phyloP scores from a whole-genome alignment of 2,113 vertebrate species.

The Phalacrocorax brasilianus region DNA sequence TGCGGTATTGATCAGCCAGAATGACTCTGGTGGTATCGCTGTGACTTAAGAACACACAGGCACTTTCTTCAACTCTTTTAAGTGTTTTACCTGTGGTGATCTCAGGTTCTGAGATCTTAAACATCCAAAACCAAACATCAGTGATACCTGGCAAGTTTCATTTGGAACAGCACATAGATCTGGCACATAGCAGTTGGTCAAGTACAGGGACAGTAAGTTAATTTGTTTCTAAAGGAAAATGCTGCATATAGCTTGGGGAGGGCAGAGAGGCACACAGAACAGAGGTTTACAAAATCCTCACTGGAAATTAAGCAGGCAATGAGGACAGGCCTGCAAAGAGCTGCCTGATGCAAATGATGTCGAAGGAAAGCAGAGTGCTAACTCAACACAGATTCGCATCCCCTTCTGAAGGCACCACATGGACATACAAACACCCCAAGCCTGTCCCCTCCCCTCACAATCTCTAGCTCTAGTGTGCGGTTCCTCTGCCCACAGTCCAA shows the following conservation, averaged over 20 bases:
- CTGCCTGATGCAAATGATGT: neutral
- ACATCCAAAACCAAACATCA: neutral
- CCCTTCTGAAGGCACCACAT: neutral
- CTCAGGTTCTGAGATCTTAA: neutral
- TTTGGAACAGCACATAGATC: neutral
- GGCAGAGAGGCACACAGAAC: neutral
- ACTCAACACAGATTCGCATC: neutral
- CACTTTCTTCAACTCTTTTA: neutral
- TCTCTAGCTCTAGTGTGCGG: accelerated
- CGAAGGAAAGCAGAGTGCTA: neutral
- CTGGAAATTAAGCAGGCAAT: neutral
- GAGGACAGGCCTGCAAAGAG: neutral
- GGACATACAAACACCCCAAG: neutral
- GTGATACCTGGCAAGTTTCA: neutral
- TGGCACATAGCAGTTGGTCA: neutral
- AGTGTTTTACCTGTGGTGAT: neutral
- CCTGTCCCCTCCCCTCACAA: neutral
- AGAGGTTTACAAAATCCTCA: neutral
- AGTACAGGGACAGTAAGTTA: accelerated
- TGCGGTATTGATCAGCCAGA: neutral
- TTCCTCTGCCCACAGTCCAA: neutral
- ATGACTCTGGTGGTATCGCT: neutral
- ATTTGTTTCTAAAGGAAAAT: neutral
- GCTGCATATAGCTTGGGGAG: neutral
- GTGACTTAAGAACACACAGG: neutral